Percentiles rank a stretch among this genome's conserved stretches.
These are phyloP conservation scores for Xyrauchen texanus DNA, from an alignment of 2,113 vertebrate species.

Conservation along the genomic window DNA sequence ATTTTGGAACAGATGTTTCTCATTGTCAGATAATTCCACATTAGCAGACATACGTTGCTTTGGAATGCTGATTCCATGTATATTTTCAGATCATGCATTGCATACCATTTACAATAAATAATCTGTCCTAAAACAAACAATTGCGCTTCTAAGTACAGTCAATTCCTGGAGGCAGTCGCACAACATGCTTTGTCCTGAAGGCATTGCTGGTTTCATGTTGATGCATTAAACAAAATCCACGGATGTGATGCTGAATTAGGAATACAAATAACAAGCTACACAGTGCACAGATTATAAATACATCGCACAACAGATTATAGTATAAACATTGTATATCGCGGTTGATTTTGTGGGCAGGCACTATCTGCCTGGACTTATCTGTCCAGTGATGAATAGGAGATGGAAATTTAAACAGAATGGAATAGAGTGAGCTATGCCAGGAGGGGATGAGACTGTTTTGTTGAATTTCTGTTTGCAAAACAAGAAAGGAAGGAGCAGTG, in stretches of 20 bases:
- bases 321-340: slow-evolving; percentile 13
- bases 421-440: neutral
- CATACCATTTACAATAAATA: neutral
- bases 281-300: neutral
- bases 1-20: slow-evolving; percentile 1
- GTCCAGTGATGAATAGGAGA: slow-evolving; percentile 12
- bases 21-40: slow-evolving; percentile 11
- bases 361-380: slow-evolving; percentile 29
- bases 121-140: neutral
- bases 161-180: neutral
- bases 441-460: neutral
- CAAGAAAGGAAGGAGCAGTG: neutral
- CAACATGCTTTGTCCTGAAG: neutral
- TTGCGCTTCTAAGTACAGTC: neutral
- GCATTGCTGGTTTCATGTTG: too few relatives aligned
- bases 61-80: neutral
- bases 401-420: slow-evolving; percentile 4
- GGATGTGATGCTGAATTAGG: neutral
- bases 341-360: slow-evolving; percentile 8
- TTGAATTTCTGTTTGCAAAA: slow-evolving; percentile 5
- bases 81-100: neutral
- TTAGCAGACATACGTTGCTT: neutral
- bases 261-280: neutral
- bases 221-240: neutral
- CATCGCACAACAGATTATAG: neutral